A percentile compares a stretch with the other conserved stretches of the same genome.
phyloP scores from a whole-genome alignment of 2,888 invertebrate species.

The Mythimna lalbum region DNA sequence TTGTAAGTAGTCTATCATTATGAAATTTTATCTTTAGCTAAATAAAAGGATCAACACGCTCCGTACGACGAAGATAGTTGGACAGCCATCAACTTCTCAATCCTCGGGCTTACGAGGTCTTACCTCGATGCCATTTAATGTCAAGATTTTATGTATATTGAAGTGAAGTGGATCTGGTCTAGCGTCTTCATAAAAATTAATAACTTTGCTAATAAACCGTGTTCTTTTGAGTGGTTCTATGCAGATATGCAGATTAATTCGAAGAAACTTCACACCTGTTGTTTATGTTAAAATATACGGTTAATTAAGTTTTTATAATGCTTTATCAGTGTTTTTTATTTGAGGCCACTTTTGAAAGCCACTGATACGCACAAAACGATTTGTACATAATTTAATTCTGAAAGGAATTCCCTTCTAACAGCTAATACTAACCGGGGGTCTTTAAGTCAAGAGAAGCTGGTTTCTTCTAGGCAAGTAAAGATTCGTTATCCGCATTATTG shows the following conservation, averaged over 20 bases:
- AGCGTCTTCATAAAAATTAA: conserved; percentile 30
- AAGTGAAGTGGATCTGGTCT: conserved; percentile 10
- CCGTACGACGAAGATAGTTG: background rate
- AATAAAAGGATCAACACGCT: background rate
- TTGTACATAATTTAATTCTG: no score
- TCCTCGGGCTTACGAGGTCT: background rate
- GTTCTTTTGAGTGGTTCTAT: conserved; percentile 8
- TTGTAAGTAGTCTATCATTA: no score
- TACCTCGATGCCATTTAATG: conserved; percentile 11
- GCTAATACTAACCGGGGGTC: no score
- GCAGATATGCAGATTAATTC: conserved; percentile 10
- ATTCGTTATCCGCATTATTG: no score
- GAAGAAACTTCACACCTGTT: background rate
- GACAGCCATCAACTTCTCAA: background rate
- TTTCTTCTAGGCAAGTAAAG: no score
- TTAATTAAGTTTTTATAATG: background rate
- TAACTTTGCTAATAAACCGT: conserved; percentile 5
- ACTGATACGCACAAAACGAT: no score
- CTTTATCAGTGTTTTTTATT: background rate
- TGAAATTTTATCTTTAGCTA: no score
- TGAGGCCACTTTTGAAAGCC: background rate
- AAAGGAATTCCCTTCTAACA: no score
- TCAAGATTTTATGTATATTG: conserved; percentile 19
- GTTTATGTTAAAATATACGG: background rate
- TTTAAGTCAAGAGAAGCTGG: no score